phyloP scores from a whole-genome alignment of 2,888 invertebrate species.

The Philhelius pedissequus region DNA sequence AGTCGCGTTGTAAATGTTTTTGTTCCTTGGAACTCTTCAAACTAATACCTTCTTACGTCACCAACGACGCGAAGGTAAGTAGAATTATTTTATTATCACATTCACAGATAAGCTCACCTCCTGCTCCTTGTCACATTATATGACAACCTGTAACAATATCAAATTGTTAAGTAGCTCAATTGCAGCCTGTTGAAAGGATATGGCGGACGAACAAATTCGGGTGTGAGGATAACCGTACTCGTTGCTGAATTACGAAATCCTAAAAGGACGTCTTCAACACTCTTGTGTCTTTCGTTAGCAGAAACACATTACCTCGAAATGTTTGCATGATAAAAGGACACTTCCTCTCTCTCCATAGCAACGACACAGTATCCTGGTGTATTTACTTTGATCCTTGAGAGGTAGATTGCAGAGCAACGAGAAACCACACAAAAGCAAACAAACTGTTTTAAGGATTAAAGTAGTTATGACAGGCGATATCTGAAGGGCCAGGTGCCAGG shows the following conservation, averaged over 20 bases:
- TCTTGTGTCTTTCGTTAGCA: slow-evolving; percentile 61
- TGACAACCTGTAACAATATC: slow-evolving; percentile 59
- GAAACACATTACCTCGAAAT: slow-evolving; percentile 51
- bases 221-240: slow-evolving; percentile 10
- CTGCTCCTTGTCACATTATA: background rate
- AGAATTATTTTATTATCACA: slow-evolving; percentile 28
- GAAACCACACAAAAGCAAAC: slow-evolving; percentile 47
- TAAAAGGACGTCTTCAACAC: slow-evolving; percentile 52
- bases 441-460: slow-evolving; percentile 62
- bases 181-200: slow-evolving; percentile 47
- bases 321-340: slow-evolving; percentile 38
- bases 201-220: slow-evolving; percentile 8
- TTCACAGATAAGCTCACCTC: background rate
- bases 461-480: slow-evolving; percentile 55
- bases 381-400: slow-evolving; percentile 55
- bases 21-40: slow-evolving; percentile 18
- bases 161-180: slow-evolving; percentile 66
- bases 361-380: background rate
- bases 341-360: background rate
- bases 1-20: background rate
- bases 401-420: slow-evolving; percentile 23
- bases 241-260: slow-evolving; percentile 19
- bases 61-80: too few species aligned
- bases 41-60: background rate
- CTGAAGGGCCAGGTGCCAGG: slow-evolving; percentile 36